Percentiles rank a stretch among this genome's conserved stretches.
phyloP scores from a whole-genome alignment of 2,888 invertebrate species.

The Crossocerus cetratus region DNA sequence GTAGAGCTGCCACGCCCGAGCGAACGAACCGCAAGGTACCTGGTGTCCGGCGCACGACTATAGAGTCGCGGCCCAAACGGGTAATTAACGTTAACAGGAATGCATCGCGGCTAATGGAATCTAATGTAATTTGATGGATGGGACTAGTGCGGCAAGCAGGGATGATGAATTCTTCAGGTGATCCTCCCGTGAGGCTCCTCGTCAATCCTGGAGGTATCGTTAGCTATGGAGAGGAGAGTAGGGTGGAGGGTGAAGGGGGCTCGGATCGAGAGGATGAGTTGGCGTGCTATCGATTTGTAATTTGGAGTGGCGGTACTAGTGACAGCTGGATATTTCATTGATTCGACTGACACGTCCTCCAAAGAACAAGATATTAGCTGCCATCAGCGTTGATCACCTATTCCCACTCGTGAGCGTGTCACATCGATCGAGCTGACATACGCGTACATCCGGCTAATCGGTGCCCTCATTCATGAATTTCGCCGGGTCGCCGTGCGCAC shows the following conservation, averaged over 20 bases:
- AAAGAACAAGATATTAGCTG: slow-evolving; percentile 34
- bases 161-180: slow-evolving; percentile 30
- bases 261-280: slow-evolving; percentile 29
- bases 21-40: no score
- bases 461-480: not conserved
- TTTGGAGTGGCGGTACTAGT: slow-evolving; percentile 36
- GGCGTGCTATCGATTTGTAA: slow-evolving; percentile 47
- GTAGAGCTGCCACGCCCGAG: no score
- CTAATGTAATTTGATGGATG: slow-evolving; percentile 38
- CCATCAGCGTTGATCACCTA: slow-evolving; percentile 24
- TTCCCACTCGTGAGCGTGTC: not conserved
- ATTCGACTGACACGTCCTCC: slow-evolving; percentile 10
- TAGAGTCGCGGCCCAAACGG: slow-evolving; percentile 4
- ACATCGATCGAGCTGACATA: not conserved
- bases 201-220: slow-evolving; percentile 42
- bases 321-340: slow-evolving; percentile 46
- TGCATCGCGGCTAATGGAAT: not conserved
- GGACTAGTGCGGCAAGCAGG: not conserved
- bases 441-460: not conserved
- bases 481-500: not conserved
- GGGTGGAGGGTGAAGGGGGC: no score
- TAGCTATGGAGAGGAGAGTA: slow-evolving; percentile 10
- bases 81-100: not conserved
- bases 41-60: slow-evolving; percentile 13
- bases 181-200: slow-evolving; percentile 15